Conservation (phyloP, 1,140 invertebrate species). For the Drosophila sp. region DNA sequence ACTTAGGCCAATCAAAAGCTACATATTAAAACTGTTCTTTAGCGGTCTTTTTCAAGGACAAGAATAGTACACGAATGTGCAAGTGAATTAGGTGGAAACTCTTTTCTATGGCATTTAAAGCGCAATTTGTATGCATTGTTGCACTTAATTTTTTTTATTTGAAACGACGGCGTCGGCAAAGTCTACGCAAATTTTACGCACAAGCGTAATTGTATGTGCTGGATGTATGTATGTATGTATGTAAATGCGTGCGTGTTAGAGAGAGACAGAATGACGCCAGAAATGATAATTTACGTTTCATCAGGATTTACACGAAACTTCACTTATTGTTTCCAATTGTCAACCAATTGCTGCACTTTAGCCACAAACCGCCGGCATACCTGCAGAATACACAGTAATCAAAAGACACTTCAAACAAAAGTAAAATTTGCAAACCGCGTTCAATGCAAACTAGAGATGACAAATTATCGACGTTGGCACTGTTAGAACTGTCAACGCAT, state of each 20-base stretch:
- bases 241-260: not conserved
- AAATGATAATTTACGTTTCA: not conserved
- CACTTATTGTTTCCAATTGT: not conserved
- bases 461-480: not conserved
- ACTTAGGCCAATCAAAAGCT: too few species aligned
- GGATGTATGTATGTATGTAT: not conserved
- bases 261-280: not conserved
- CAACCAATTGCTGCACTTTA: not conserved
- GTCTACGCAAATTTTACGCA: constrained; percentile 1
- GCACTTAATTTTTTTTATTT: too few species aligned
- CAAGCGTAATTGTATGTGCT: not conserved
- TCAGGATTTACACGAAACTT: not conserved
- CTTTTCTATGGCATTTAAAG: too few species aligned
- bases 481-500: not conserved
- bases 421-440: constrained; percentile 12
- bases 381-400: not conserved
- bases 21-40: too few species aligned
- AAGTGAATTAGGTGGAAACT: too few species aligned
- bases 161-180: not conserved
- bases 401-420: constrained; percentile 1
- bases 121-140: too few species aligned
- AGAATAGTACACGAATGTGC: too few species aligned
- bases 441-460: constrained; percentile 9
- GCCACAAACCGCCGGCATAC: not conserved
- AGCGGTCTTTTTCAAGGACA: too few species aligned